A percentile compares a stretch with the other conserved stretches of the same genome.
These are phyloP conservation scores for Phyllopteryx taeniolatus DNA, from an alignment of 2,113 vertebrate species.

Conservation along the genomic window DNA sequence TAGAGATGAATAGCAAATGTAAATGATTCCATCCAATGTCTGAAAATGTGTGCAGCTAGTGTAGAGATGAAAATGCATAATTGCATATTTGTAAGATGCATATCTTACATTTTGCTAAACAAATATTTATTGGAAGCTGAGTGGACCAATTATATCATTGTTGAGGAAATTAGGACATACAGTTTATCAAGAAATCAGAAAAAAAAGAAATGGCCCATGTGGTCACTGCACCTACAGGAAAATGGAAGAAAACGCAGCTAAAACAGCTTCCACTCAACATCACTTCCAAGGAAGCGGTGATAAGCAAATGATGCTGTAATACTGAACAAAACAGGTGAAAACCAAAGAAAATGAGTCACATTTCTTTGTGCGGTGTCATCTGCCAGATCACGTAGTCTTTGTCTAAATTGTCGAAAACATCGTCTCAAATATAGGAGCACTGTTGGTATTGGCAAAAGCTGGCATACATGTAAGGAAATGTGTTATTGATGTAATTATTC, in stretches of 20 bases:
- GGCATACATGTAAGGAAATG: background rate
- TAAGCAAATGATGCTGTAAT: background rate
- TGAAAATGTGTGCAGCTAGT: conserved; percentile 15
- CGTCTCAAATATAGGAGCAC: background rate
- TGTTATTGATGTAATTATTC: background rate
- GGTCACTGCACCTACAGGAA: background rate
- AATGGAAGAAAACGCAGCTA: background rate
- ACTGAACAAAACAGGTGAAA: background rate
- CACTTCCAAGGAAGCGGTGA: background rate
- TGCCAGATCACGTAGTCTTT: background rate
- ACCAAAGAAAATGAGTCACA: background rate
- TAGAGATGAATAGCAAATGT: conserved; percentile 28
- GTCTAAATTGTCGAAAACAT: no score
- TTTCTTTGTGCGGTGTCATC: no score
- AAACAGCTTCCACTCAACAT: background rate
- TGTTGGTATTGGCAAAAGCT: background rate
- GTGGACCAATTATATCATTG: conserved; percentile 11
- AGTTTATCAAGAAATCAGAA: background rate
- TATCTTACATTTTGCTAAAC: background rate
- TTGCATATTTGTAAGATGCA: conserved; percentile 14
- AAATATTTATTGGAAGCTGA: conserved; percentile 24
- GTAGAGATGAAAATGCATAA: conserved; percentile 19
- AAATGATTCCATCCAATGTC: background rate
- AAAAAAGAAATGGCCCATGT: background rate
- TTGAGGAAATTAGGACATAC: background rate